Evolutionary conservation across 2,797 vertebrate species (phyloP).

Genomic region (Gallinago solitaria): DNA sequence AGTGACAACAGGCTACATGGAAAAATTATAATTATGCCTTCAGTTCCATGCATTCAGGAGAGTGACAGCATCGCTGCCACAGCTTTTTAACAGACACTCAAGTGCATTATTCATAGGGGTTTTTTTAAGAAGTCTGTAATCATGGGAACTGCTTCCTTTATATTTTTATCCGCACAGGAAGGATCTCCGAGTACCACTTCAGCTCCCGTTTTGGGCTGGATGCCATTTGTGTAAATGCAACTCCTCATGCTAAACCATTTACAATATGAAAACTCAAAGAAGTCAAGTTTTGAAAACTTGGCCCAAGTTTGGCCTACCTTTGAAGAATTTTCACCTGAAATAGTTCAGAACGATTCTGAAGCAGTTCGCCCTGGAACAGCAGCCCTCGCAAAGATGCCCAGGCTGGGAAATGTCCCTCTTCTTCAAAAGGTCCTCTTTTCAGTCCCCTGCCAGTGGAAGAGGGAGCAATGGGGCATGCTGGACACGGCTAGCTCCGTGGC

Average conservation of each 20-base stretch:
- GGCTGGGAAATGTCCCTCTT: neutral
- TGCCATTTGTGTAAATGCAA: neutral
- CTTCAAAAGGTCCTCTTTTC: neutral
- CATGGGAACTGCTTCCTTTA: neutral
- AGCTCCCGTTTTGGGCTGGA: neutral
- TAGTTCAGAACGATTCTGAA: neutral
- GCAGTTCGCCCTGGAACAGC: neutral
- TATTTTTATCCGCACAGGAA: neutral
- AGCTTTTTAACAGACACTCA: neutral
- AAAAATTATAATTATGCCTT: neutral
- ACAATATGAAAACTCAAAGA: neutral
- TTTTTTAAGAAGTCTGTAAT: neutral
- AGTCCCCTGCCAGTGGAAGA: neutral
- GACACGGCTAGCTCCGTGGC: fast-evolving
- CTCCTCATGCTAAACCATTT: neutral
- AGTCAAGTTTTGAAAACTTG: neutral
- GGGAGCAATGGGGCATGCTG: neutral
- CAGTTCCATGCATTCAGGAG: neutral
- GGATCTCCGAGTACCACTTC: neutral
- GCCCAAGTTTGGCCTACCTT: neutral
- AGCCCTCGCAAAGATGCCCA: neutral
- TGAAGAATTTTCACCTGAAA: neutral
- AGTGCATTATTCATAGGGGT: neutral
- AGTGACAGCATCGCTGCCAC: neutral
- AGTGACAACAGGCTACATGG: neutral